Percentiles rank a stretch among this genome's conserved stretches.
Evolutionary conservation across 2,113 vertebrate species (phyloP).

Genomic region (Sebastes fasciatus): DNA sequence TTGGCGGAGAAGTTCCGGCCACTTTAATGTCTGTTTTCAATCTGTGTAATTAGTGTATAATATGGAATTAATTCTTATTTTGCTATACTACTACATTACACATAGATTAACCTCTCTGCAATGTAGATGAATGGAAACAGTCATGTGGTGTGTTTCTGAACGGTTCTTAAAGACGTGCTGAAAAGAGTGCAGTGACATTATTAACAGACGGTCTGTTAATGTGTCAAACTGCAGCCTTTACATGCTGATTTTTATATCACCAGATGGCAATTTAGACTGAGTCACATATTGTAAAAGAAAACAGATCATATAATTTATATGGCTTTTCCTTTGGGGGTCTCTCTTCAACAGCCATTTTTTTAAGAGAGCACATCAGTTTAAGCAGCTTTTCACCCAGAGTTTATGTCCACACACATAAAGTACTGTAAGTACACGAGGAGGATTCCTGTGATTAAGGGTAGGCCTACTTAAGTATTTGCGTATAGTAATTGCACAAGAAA

Average conservation of each 20-base stretch:
- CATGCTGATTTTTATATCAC: conserved; percentile 1
- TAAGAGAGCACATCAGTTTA: too few species aligned
- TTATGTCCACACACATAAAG: too few species aligned
- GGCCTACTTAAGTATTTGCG: too few species aligned
- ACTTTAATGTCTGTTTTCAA: conserved; percentile 14
- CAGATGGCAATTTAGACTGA: conserved; percentile 9
- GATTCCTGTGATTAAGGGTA: too few species aligned
- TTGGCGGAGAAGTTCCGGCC: not conserved
- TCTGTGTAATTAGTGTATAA: not conserved
- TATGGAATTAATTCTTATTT: not conserved
- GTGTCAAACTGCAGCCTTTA: conserved; percentile 4
- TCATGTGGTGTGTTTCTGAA: conserved; percentile 8
- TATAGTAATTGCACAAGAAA: too few species aligned
- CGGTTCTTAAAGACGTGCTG: not conserved
- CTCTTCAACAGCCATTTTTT: not conserved
- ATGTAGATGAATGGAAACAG: not conserved
- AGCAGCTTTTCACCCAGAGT: too few species aligned
- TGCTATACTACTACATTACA: not conserved
- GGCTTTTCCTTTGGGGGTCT: not conserved
- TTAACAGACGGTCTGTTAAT: not conserved
- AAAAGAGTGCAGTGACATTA: not conserved
- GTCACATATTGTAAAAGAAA: not conserved
- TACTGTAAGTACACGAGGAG: too few species aligned
- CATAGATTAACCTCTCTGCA: not conserved
- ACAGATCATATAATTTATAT: conserved; percentile 9